Conservation (phyloP, 2,797 vertebrate genomes). For the Capromys pilorides region DNA sequence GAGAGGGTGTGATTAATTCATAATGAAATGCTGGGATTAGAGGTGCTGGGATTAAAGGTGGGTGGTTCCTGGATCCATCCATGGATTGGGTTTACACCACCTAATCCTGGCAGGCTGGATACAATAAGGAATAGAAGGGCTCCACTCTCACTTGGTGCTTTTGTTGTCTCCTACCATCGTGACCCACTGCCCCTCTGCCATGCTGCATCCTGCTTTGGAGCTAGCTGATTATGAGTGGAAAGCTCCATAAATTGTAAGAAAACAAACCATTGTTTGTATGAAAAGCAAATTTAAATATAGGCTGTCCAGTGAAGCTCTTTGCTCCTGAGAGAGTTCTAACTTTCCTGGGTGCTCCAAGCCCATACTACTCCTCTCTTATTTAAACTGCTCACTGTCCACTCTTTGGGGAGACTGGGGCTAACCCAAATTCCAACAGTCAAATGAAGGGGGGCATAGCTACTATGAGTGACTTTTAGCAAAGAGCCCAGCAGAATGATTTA, state of each 20-base stretch:
- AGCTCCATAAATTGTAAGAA: background rate
- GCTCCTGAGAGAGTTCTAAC: background rate
- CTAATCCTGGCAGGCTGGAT: background rate
- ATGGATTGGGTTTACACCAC: background rate
- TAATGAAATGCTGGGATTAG: background rate
- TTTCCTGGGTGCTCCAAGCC: background rate
- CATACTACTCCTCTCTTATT: background rate
- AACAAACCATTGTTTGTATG: background rate
- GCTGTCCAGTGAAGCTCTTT: background rate
- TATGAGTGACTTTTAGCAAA: background rate
- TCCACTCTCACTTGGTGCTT: background rate
- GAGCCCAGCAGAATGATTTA: background rate
- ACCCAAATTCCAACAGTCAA: background rate
- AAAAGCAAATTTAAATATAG: background rate
- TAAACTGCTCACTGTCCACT: background rate
- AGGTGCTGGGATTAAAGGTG: background rate
- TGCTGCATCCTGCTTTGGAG: background rate
- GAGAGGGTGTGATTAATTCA: background rate
- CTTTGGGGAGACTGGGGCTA: background rate
- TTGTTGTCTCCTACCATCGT: background rate
- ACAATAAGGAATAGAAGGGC: background rate
- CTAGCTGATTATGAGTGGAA: background rate
- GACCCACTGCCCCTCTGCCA: background rate
- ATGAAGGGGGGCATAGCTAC: background rate
- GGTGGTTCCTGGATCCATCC: background rate